A percentile compares a stretch with the other conserved stretches of the same genome.
Conservation (phyloP, 2,113 vertebrate genomes). For the Ailuropoda melanoleuca region DNA sequence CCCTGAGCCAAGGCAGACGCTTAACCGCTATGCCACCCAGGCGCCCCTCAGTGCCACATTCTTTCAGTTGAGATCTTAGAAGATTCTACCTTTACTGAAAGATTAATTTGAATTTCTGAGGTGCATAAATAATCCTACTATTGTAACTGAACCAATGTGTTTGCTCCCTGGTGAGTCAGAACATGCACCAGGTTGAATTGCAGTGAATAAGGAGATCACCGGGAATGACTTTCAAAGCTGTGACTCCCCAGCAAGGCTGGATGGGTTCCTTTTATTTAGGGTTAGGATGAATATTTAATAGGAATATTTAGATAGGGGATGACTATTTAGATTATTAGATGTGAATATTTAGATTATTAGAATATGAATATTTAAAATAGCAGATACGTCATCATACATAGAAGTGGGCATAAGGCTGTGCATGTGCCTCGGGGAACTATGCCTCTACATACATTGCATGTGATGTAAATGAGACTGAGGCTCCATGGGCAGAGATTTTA, state of each 20-base stretch:
- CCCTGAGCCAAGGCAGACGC: too few species aligned
- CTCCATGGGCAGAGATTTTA: background rate
- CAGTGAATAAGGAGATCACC: background rate
- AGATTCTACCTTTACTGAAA: background rate
- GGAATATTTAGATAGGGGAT: background rate
- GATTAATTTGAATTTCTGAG: constrained; percentile 3
- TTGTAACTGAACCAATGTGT: background rate
- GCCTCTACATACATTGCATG: background rate
- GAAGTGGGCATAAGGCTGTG: background rate
- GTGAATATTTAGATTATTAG: background rate
- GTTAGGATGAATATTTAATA: background rate
- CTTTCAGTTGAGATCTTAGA: background rate
- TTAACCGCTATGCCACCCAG: too few species aligned
- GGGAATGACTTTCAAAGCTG: background rate
- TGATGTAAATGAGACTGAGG: background rate
- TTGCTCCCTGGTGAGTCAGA: background rate
- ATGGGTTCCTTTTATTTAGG: background rate
- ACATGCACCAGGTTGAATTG: background rate
- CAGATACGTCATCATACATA: background rate
- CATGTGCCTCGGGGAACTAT: background rate
- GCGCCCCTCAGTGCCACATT: background rate
- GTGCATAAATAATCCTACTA: background rate
- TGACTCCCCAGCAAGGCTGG: background rate
- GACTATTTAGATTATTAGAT: background rate
- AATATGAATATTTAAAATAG: too few species aligned